Percentiles rank a stretch among this genome's conserved stretches.
Conservation (phyloP, 1,140 invertebrate genomes). For the Bombus breviceps region DNA sequence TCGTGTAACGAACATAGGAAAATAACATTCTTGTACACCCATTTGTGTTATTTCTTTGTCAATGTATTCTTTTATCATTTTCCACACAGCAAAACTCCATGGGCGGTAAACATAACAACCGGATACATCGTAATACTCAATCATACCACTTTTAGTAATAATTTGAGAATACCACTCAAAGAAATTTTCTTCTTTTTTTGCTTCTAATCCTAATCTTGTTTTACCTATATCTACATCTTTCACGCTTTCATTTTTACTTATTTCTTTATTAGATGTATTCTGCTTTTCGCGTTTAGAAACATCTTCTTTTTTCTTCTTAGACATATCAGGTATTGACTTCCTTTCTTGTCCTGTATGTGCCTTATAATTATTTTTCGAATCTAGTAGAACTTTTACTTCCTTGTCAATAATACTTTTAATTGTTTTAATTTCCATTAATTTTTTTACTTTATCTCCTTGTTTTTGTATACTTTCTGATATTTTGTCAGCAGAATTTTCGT, state of each 20-base stretch:
- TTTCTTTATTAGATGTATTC: slow-evolving; percentile 23
- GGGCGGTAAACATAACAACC: slow-evolving; percentile 99
- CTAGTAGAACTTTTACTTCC: slow-evolving; percentile 83
- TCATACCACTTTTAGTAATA: slow-evolving; percentile 98
- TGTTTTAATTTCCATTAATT: slow-evolving; percentile 83
- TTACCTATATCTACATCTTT: slow-evolving; percentile 84
- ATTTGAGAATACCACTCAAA: slow-evolving; percentile 99
- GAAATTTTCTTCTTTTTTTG: slow-evolving; percentile 95
- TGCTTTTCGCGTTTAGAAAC: slow-evolving; percentile 16
- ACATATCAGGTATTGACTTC: slow-evolving; percentile 62
- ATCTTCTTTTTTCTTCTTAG: slow-evolving; percentile 65
- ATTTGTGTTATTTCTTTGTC: slow-evolving; percentile 95
- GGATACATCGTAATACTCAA: slow-evolving; percentile 99
- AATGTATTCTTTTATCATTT: slow-evolving; percentile 94
- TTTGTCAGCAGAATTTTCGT: slow-evolving; percentile 39
- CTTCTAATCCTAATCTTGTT: slow-evolving; percentile 96
- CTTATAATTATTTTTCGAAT: slow-evolving; percentile 91
- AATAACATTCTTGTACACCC: slow-evolving; percentile 98
- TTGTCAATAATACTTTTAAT: slow-evolving; percentile 53
- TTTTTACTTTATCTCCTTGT: slow-evolving; percentile 68
- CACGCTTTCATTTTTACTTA: slow-evolving; percentile 33
- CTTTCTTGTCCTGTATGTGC: slow-evolving; percentile 87
- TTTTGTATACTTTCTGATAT: slow-evolving; percentile 71
- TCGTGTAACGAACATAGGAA: slow-evolving; percentile 97
- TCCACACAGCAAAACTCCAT: slow-evolving; percentile 99